These are phyloP conservation scores for Sarcophaga bullata DNA, from an alignment of 1,140 invertebrate genomes.

Conservation along the genomic window DNA sequence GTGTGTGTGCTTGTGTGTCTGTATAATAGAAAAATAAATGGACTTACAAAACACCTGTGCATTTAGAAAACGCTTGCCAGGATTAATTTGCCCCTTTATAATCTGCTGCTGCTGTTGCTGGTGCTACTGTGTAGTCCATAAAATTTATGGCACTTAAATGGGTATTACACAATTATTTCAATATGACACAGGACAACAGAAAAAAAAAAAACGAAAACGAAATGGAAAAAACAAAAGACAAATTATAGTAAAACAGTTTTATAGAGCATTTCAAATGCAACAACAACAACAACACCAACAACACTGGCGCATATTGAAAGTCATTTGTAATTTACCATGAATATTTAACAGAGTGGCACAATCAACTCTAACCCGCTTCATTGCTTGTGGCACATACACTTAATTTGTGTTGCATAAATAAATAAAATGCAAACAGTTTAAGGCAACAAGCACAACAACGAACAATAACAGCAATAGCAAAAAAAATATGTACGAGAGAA, in stretches of 20 bases:
- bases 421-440: too few relatives aligned
- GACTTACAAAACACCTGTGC: neutral
- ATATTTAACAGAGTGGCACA: neutral
- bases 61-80: neutral
- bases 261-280: neutral
- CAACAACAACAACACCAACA: too few relatives aligned
- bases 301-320: neutral
- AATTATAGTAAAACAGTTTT: slow-evolving; percentile 16
- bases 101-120: neutral
- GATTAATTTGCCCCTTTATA: neutral
- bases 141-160: slow-evolving; percentile 15
- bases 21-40: too few relatives aligned
- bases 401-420: too few relatives aligned
- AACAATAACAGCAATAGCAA: too few relatives aligned
- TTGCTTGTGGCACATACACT: too few relatives aligned
- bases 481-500: too few relatives aligned
- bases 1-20: too few relatives aligned
- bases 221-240: neutral
- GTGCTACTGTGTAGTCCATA: too few relatives aligned
- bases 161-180: slow-evolving; percentile 16
- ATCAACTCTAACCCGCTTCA: too few relatives aligned
- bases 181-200: neutral
- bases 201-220: too few relatives aligned
- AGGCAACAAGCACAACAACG: too few relatives aligned
- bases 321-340: slow-evolving; percentile 22